Evolutionary conservation across 2,113 vertebrate species (phyloP).

Genomic region (Trichechus manatus): DNA sequence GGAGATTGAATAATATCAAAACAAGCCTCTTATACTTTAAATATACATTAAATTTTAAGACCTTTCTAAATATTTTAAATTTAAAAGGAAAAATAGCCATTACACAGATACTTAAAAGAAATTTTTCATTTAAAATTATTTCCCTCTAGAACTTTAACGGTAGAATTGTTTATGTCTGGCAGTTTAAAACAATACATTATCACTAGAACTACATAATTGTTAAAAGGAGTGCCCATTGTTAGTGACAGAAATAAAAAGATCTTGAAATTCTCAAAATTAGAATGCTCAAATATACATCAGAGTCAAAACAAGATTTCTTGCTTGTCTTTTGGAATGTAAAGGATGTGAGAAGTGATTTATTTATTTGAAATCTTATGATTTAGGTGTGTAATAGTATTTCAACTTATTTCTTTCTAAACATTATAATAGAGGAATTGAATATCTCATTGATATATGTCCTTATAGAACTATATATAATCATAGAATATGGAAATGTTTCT

Average conservation of each 20-base stretch:
- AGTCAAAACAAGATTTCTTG: slow-evolving; percentile 50
- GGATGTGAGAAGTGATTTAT: not conserved
- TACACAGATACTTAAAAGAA: slow-evolving; percentile 4
- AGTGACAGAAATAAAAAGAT: slow-evolving; percentile 39
- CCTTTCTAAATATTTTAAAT: slow-evolving; percentile 7
- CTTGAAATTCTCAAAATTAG: slow-evolving; percentile 40
- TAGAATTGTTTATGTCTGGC: not conserved
- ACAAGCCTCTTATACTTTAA: not conserved
- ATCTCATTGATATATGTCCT: not conserved
- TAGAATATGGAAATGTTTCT: not conserved
- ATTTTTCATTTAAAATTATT: slow-evolving; percentile 24
- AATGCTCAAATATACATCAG: not conserved
- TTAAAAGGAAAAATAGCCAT: slow-evolving; percentile 20
- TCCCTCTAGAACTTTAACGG: slow-evolving; percentile 35
- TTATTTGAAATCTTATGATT: not conserved
- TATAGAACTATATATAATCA: not conserved
- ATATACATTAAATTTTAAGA: slow-evolving; percentile 25
- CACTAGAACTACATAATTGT: not conserved
- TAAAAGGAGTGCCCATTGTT: not conserved
- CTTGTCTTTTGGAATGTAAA: slow-evolving; percentile 27
- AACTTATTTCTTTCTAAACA: slow-evolving; percentile 34
- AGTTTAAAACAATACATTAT: slow-evolving; percentile 42
- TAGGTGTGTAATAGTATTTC: not conserved
- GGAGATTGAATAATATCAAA: slow-evolving; percentile 12
- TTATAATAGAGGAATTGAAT: not conserved